Evolutionary conservation across 2,888 invertebrate genomes (phyloP).

Genomic region (Fissipunctia ypsillon): DNA sequence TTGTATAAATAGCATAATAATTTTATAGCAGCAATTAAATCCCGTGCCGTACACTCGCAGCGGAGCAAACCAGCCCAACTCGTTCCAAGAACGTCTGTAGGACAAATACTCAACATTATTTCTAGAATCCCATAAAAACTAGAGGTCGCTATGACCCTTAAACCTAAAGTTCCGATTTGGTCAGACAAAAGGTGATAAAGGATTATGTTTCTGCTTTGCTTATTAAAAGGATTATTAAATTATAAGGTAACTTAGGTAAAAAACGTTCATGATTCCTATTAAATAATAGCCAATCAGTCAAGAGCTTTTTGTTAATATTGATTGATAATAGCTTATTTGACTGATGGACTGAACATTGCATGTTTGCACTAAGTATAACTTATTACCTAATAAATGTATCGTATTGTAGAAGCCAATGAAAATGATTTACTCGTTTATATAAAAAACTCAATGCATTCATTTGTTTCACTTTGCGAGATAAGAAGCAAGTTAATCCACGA

Average conservation of each 20-base stretch:
- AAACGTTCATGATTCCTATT: neutral
- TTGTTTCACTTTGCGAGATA: slow-evolving; percentile 6
- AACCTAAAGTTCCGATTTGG: slow-evolving; percentile 44
- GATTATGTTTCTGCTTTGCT: slow-evolving; percentile 20
- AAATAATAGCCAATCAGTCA: neutral
- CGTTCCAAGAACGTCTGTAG: slow-evolving; percentile 74
- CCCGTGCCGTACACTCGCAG: slow-evolving; percentile 33
- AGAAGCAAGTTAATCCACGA: slow-evolving; percentile 6
- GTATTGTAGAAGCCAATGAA: neutral
- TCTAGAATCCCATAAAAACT: slow-evolving; percentile 70
- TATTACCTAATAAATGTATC: neutral
- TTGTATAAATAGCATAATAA: slow-evolving; percentile 31
- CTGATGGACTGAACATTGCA: neutral
- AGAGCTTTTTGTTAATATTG: neutral
- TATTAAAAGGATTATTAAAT: neutral
- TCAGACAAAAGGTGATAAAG: slow-evolving; percentile 33
- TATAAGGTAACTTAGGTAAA: neutral
- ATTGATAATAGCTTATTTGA: neutral
- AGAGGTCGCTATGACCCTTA: slow-evolving; percentile 65
- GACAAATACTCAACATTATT: slow-evolving; percentile 69
- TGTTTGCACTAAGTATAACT: neutral
- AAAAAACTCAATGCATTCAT: neutral
- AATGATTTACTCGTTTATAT: too few relatives aligned
- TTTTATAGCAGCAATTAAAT: slow-evolving; percentile 58
- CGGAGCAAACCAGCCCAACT: slow-evolving; percentile 57